Percentiles rank a stretch among this genome's conserved stretches.
Evolutionary conservation across 2,797 vertebrate genomes (phyloP).

Genomic region (Sebastolobus altivelis): DNA sequence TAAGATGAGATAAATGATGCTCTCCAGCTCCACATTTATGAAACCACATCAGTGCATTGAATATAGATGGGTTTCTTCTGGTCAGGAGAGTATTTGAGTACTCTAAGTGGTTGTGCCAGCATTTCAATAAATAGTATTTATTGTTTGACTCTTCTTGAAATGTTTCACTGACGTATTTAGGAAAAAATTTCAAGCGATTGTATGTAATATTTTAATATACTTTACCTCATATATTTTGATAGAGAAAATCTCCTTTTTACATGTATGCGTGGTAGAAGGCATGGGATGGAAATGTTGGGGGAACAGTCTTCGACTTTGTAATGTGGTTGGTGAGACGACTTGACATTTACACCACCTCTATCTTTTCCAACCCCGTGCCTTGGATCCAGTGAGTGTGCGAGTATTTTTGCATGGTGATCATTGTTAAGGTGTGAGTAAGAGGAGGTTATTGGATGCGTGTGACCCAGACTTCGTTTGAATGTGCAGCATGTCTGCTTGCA

Average conservation of each 20-base stretch:
- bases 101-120: not conserved
- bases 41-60: conserved; percentile 37
- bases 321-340: conserved; percentile 42
- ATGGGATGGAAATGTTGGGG: not conserved
- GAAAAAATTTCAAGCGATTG: not conserved
- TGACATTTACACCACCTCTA: conserved; percentile 72
- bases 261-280: not conserved
- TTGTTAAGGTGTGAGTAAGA: conserved; percentile 70
- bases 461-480: conserved; percentile 43
- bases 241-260: not conserved
- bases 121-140: conserved; percentile 5
- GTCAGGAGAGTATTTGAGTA: not conserved
- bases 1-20: conserved; percentile 53
- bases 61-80: conserved; percentile 37
- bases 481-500: conserved; percentile 32
- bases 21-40: conserved; percentile 47
- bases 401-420: conserved; percentile 47
- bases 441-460: conserved; percentile 43
- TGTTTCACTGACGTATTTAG: not conserved
- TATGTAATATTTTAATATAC: not conserved
- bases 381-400: conserved; percentile 25
- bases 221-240: not conserved
- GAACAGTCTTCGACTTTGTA: conserved; percentile 20
- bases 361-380: conserved; percentile 29
- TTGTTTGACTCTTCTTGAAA: not conserved